Evolutionary conservation across 1,140 invertebrate species (phyloP), one percentile per base, ranked within the genome.

Genomic region (Drosophila pandora): DNA sequence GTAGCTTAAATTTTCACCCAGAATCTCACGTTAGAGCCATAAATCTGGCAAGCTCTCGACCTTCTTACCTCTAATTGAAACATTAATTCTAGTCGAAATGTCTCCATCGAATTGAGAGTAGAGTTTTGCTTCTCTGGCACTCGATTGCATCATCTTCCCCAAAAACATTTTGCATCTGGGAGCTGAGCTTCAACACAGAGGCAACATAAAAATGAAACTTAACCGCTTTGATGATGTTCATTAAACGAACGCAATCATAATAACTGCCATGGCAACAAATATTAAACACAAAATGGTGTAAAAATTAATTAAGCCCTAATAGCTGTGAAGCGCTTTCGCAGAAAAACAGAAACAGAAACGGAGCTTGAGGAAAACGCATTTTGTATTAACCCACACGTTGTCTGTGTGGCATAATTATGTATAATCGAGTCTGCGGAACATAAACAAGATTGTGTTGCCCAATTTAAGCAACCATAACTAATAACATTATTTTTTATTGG

Each of bases 301-400:
- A 73, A 73, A 73, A 73, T 73, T 73, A 73, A 73, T 73, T 62
- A 62, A 73, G 50, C 57, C 69, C 69, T 73, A 73, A 73, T 73
- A 73, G 72, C 70, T 76, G 72, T 76, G 60, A 57, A 74, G 32
- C 70, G 54, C 45, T 67, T 43, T 59, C 10, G 55, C 28, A 47
- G 56, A 30, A 32, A 48, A 12, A 9, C 21, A 17, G 28, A 48
- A 12, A 9, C 21, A 17, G 28, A 41, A 45, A 3, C 13, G 34
- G 6, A 54, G 48, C 25, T 28, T 28, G 5, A 28, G 25, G 25
- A 28, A 28, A 28, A 6, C 25, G 25, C 25, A 17, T 17, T 17
- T 17, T 17, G 17, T 17, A 17, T 17, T 17, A 28, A 28, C 25
- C 25, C 25, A 32, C 34, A 12, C 34, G 10, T 37, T 37, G 10